A percentile compares a stretch with the other conserved stretches of the same genome.
These are phyloP conservation scores for Drosophila picticornis DNA, from an alignment of 2,888 invertebrate species.

Conservation along the genomic window DNA sequence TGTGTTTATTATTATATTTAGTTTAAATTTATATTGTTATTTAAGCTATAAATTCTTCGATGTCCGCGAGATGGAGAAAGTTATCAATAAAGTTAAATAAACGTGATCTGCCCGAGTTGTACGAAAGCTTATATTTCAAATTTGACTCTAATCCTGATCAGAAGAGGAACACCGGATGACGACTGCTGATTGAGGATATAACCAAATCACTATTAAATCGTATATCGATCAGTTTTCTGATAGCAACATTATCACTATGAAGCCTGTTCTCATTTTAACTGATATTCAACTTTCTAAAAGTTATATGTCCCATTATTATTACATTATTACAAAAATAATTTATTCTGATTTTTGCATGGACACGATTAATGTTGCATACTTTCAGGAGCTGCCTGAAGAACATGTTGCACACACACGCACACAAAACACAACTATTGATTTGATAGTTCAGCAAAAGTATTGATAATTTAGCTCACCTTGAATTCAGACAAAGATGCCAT, in stretches of 20 bases:
- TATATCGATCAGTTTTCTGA: not conserved
- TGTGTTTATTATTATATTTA: not conserved
- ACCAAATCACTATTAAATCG: not conserved
- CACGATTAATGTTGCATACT: conserved; percentile 35
- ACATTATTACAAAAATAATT: not conserved
- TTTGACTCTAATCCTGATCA: not conserved
- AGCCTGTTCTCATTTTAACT: not conserved
- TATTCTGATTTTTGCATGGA: not conserved
- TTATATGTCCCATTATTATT: not conserved
- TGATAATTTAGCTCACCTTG: conserved; percentile 88
- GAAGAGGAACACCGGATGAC: too few species aligned
- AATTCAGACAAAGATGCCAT: conserved; percentile 98
- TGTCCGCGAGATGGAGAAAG: not conserved
- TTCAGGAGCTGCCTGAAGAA: conserved; percentile 15
- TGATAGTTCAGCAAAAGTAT: not conserved
- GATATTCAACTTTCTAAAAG: not conserved
- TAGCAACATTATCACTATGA: not conserved
- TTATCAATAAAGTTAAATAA: not conserved
- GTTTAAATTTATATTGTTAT: not conserved
- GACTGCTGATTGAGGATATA: not conserved
- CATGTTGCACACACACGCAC: not conserved
- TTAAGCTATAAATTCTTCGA: not conserved
- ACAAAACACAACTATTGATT: not conserved
- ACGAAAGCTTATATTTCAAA: not conserved
- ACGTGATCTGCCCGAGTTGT: not conserved